These are phyloP conservation scores for Lomographa bimaculata DNA, from an alignment of 2,888 invertebrate genomes.

Conservation along the genomic window DNA sequence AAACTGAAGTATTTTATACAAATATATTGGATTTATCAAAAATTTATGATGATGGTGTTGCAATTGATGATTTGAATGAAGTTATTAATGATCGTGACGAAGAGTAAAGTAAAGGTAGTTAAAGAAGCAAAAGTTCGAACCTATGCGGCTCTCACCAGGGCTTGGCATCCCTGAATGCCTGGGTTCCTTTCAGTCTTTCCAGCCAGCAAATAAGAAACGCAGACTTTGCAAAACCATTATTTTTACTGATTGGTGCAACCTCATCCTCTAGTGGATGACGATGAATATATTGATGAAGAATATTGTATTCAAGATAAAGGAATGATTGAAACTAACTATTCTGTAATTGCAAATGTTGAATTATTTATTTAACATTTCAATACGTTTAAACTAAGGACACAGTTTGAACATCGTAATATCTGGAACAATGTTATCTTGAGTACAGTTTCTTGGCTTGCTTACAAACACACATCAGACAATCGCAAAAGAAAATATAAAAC, in stretches of 20 bases:
- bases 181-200: constrained; percentile 81
- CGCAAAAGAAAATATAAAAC: constrained; percentile 39
- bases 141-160: constrained; percentile 84
- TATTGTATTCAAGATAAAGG: constrained; percentile 43
- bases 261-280: constrained; percentile 54
- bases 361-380: no score
- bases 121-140: constrained; percentile 81
- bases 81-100: constrained; percentile 48
- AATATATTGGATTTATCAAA: constrained; percentile 32
- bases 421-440: constrained; percentile 4
- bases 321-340: neutral
- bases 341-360: no score
- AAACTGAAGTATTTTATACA: constrained; percentile 31
- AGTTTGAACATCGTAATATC: no score
- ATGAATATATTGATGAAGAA: constrained; percentile 39
- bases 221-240: constrained; percentile 81
- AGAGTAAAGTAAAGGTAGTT: constrained; percentile 56
- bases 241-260: constrained; percentile 55
- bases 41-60: constrained; percentile 29
- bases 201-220: constrained; percentile 83
- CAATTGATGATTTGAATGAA: constrained; percentile 40
- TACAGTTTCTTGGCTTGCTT: constrained; percentile 26
- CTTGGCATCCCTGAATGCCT: constrained; percentile 83
- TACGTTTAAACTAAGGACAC: no score
- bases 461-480: constrained; percentile 48